Evolutionary conservation across 2,797 vertebrate genomes (phyloP).

Genomic region (Galagoides demidoff): DNA sequence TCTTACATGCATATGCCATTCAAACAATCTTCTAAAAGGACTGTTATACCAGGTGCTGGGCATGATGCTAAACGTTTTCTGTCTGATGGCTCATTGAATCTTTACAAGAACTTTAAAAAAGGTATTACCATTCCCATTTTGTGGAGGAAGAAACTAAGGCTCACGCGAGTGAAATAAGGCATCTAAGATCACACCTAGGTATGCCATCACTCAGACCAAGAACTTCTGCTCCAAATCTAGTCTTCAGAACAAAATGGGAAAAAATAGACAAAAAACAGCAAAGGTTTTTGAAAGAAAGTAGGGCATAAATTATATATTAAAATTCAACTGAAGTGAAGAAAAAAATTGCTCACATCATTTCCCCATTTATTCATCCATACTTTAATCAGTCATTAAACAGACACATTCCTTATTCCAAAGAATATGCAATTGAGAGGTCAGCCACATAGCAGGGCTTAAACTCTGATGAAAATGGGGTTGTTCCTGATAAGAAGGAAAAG

Average conservation of each 20-base stretch:
- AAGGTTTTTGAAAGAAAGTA: neutral
- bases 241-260: neutral
- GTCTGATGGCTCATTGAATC: neutral
- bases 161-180: neutral
- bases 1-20: neutral
- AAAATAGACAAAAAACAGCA: neutral
- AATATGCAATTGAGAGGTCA: neutral
- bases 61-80: neutral
- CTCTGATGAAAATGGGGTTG: neutral
- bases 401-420: neutral
- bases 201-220: neutral
- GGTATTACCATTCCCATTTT: neutral
- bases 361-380: neutral
- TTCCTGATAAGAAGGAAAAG: neutral
- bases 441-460: neutral
- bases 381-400: neutral
- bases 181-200: neutral
- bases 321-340: neutral
- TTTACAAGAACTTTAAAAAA: neutral
- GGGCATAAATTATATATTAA: neutral
- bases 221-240: neutral
- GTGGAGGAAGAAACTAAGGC: neutral
- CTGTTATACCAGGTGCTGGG: neutral
- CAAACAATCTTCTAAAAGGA: neutral
- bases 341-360: neutral